phyloP scores from a whole-genome alignment of 2,797 vertebrate species.

The Cyclura pinguis region DNA sequence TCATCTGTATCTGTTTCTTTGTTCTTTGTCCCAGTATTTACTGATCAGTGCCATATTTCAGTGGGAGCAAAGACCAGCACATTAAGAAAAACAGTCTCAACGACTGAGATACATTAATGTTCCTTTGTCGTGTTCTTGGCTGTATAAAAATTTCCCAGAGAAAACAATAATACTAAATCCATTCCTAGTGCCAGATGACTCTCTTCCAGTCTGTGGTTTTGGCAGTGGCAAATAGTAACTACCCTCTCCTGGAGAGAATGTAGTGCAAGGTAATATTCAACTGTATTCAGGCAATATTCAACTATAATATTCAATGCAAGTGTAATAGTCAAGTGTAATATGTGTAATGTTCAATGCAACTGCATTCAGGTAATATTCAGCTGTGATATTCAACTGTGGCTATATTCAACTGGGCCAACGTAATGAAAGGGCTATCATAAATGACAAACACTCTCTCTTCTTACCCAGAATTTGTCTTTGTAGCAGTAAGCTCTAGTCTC shows the following conservation, averaged over 20 bases:
- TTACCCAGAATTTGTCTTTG: not conserved
- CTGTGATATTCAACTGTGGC: not conserved
- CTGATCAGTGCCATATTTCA: not conserved
- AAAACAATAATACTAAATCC: conserved; percentile 63
- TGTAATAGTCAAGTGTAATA: no score
- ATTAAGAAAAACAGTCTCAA: not conserved
- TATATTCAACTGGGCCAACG: not conserved
- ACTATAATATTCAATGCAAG: no score
- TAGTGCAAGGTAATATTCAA: not conserved
- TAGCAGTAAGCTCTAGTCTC: not conserved
- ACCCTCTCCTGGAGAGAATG: not conserved
- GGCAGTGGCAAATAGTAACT: not conserved
- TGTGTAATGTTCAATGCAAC: no score
- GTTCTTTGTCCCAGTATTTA: not conserved
- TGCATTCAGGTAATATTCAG: no score
- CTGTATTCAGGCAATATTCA: not conserved
- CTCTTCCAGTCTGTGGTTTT: not conserved
- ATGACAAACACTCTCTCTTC: not conserved
- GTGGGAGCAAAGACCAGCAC: not conserved
- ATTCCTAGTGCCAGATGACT: not conserved
- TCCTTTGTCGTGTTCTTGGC: not conserved
- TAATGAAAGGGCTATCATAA: not conserved
- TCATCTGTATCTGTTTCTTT: not conserved
- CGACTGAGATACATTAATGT: not conserved
- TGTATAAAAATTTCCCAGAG: not conserved